Conservation (phyloP, 2,113 vertebrate species). For the Proteles cristata region DNA sequence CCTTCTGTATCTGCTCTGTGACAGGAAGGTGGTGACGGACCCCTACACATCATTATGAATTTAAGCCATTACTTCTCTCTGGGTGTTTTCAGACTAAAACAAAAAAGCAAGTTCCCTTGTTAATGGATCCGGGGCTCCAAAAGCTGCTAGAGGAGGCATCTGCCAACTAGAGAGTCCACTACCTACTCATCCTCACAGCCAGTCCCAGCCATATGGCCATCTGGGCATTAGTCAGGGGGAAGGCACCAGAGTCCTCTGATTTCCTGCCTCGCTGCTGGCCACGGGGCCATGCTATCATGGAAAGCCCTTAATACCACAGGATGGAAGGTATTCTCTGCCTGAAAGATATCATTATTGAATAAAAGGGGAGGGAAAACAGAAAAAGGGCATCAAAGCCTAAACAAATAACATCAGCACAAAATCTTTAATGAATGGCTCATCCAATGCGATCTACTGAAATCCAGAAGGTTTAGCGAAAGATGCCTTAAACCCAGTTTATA, state of each 20-base stretch:
- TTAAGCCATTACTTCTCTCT: not conserved
- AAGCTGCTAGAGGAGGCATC: not conserved
- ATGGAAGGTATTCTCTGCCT: conserved; percentile 70
- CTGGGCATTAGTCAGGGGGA: not conserved
- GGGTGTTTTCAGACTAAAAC: not conserved
- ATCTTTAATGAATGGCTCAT: conserved; percentile 77
- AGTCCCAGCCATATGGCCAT: not conserved
- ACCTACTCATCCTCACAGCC: too few relatives aligned
- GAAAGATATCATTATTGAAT: conserved; percentile 81
- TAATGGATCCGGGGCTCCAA: not conserved
- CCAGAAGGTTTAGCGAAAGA: conserved; percentile 78
- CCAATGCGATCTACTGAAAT: conserved; percentile 58
- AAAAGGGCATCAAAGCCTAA: conserved; percentile 79
- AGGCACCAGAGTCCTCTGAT: not conserved
- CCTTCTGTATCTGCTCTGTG: not conserved
- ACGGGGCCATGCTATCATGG: not conserved
- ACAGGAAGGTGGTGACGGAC: not conserved
- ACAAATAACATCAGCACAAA: conserved; percentile 79
- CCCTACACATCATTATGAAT: not conserved
- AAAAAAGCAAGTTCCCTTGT: not conserved
- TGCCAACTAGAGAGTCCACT: not conserved
- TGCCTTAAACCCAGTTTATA: conserved; percentile 79
- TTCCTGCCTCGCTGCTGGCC: conserved; percentile 11
- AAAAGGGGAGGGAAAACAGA: conserved; percentile 71
- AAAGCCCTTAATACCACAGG: conserved; percentile 73